Base-by-base conservation (phyloP, 2,888 invertebrate species). In the Ichneumoninae sp. region DNA sequence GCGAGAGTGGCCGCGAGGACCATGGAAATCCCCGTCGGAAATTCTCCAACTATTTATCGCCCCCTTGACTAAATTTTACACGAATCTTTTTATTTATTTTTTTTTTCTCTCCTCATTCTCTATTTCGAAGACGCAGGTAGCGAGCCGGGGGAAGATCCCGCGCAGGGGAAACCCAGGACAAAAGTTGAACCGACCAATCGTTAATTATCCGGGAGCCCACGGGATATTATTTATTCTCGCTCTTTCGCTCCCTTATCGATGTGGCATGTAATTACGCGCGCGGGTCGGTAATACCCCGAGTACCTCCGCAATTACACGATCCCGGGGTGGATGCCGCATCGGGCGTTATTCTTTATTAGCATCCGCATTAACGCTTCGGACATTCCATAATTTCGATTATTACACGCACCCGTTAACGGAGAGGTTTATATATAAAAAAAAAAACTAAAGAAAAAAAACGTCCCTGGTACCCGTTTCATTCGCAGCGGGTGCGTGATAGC, bases 371-470 rank as follows among this genome's bases (percentile, higher is more conserved):
- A 47, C 36, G 69, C 70, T 26, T 36, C 50, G 16, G 63, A 60
- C 71, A 81, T 85, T 83, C 79, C 73, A 68, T 63, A 82, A 83
- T 82, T 82, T 83, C 74, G 85, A 77, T 85, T 80, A 80, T 74
- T 71, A 69, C 70, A 66, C 13, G 19, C 50, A 44, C 57, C 10
- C 40, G 57, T 8, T 13, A 57, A 57, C 19, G 33, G 22, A 66
- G 8, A n/a, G 68, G 68, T 68, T 33, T 13, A 30, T 68, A 69
- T n/a, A 69, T 8, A n/a, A 10, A 66, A 19, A n/a, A 19, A 22
- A 19, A 13, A 50, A 33, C 33, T 36, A 36, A 40, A 16, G 8
- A 44, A 36, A 13, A 26, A 33, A 40, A 22, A 54, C 13, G 26
- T 19, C 36, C 60, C 54, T 66, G 19, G 65, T 76, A 60, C 44